Conservation (phyloP, 2,888 invertebrate genomes). For the Lingula anatina region DNA sequence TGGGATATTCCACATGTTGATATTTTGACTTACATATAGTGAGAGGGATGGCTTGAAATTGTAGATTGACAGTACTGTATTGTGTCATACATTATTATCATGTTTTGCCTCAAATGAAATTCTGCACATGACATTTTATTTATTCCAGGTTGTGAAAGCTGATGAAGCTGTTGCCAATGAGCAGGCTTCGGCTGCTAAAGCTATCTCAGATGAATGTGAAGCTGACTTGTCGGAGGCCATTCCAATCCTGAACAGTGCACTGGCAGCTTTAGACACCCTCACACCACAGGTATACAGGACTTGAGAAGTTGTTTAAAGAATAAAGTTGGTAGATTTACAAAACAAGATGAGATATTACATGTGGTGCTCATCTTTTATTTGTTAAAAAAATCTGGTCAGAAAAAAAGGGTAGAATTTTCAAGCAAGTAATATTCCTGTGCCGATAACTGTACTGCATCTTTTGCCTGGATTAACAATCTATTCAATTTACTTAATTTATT, state of each 20-base stretch:
- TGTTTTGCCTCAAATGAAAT: too few species aligned
- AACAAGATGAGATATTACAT: neutral
- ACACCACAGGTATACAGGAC: constrained; percentile 32
- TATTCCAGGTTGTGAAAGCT: constrained; percentile 70
- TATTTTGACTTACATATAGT: neutral
- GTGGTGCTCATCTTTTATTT: neutral
- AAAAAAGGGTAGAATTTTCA: too few species aligned
- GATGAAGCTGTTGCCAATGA: constrained; percentile 85
- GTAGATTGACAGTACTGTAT: neutral
- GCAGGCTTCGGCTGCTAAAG: constrained; percentile 51
- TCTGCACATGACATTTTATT: too few species aligned
- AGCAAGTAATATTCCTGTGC: too few species aligned
- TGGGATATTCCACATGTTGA: neutral
- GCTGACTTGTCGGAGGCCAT: constrained; percentile 51
- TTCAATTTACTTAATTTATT: too few species aligned
- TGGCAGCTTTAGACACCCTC: constrained; percentile 52
- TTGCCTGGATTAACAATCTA: too few species aligned
- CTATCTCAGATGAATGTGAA: constrained; percentile 54
- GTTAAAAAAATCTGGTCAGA: too few species aligned
- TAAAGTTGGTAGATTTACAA: too few species aligned
- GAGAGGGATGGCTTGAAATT: neutral
- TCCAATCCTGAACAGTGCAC: constrained; percentile 51
- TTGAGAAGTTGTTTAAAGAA: neutral
- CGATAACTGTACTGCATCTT: too few species aligned
- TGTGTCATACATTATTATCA: too few species aligned